phyloP scores from a whole-genome alignment of 2,888 invertebrate genomes.

The Cepaea hortensis region DNA sequence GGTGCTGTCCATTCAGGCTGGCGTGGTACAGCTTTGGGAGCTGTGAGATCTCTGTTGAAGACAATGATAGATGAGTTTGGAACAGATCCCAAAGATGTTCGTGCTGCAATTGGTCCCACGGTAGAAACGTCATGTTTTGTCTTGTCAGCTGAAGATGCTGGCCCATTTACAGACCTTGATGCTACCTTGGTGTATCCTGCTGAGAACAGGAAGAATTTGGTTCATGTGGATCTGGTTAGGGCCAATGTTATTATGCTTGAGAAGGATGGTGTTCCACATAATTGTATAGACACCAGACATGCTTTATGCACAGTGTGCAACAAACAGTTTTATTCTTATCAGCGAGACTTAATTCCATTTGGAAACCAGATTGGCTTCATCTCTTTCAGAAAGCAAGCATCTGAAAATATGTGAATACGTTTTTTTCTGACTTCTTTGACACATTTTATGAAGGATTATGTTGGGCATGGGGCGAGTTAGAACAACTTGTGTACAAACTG shows the following conservation, averaged over 20 bases:
- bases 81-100: conserved; percentile 52
- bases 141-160: conserved; percentile 50
- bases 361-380: conserved; percentile 65
- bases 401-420: neutral
- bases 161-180: conserved; percentile 51
- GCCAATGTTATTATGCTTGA: conserved; percentile 58
- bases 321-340: conserved; percentile 57
- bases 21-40: conserved; percentile 56
- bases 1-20: conserved; percentile 63
- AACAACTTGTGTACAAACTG: no score
- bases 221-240: conserved; percentile 54
- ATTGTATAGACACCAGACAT: conserved; percentile 56
- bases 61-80: conserved; percentile 56
- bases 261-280: conserved; percentile 53
- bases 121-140: conserved; percentile 54
- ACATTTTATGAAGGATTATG: no score
- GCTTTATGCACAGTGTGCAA: conserved; percentile 57
- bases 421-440: no score
- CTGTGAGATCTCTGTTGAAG: conserved; percentile 53
- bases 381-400: conserved; percentile 43
- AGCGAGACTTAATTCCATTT: conserved; percentile 59
- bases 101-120: conserved; percentile 60
- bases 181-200: conserved; percentile 42
- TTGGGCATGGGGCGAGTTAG: no score
- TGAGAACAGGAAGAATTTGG: neutral